These are phyloP conservation scores for Dilophus febrilis DNA, from an alignment of 2,888 invertebrate genomes.

Conservation along the genomic window DNA sequence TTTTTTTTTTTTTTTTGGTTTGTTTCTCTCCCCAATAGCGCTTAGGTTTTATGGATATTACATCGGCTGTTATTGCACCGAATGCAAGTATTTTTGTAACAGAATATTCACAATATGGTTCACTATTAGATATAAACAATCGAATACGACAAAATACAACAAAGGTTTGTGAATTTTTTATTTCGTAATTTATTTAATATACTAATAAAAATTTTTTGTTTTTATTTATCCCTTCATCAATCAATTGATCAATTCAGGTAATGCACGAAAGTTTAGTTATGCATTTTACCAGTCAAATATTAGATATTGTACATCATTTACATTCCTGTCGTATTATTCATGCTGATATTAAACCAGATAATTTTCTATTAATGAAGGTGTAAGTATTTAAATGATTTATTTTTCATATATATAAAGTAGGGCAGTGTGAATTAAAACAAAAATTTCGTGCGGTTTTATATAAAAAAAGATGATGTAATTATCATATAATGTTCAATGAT, in stretches of 20 bases:
- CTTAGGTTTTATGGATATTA: constrained; percentile 65
- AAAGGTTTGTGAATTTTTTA: constrained; percentile 28
- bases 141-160: constrained; percentile 54
- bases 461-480: too few relatives aligned
- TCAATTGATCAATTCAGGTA: constrained; percentile 20
- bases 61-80: constrained; percentile 58
- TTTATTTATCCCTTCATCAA: constrained; percentile 1
- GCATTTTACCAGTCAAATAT: constrained; percentile 68
- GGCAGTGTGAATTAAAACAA: background rate
- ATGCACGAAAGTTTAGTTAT: constrained; percentile 60
- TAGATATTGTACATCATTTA: constrained; percentile 67
- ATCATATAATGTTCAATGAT: background rate
- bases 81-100: constrained; percentile 74
- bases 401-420: background rate
- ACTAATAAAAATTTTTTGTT: background rate
- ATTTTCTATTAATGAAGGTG: constrained; percentile 68
- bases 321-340: constrained; percentile 83
- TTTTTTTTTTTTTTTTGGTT: constrained; percentile 1
- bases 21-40: constrained; percentile 28
- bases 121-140: constrained; percentile 66
- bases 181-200: background rate
- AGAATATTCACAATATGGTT: constrained; percentile 68
- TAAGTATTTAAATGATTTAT: constrained; percentile 29
- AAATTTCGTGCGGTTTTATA: too few relatives aligned
- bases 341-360: constrained; percentile 92